These are phyloP conservation scores for Coptodon rendalli DNA, from an alignment of 2,113 vertebrate genomes.

Conservation along the genomic window DNA sequence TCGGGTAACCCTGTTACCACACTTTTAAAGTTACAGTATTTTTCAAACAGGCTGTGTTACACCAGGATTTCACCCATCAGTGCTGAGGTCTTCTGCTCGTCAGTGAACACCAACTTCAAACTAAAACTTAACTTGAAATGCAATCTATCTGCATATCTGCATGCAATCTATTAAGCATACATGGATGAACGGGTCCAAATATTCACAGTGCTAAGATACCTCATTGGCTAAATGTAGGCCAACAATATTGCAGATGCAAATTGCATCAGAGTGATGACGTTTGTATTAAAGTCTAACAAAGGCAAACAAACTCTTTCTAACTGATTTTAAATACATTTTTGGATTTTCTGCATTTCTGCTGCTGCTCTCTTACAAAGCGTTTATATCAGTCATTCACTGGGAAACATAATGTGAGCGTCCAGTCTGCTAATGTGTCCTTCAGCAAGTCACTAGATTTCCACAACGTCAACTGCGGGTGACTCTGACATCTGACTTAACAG, in stretches of 20 bases:
- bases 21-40: not conserved
- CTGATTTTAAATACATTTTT: not conserved
- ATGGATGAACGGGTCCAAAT: not conserved
- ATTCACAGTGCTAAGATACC: not conserved
- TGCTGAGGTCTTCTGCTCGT: not conserved
- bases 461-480: not conserved
- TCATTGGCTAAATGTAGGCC: not conserved
- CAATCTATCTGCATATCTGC: not conserved
- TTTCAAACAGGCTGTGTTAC: not conserved
- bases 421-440: not conserved
- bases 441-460: not conserved
- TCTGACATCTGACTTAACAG: not conserved
- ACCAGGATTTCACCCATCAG: not conserved
- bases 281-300: not conserved
- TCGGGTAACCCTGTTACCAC: accelerated
- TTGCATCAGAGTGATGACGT: not conserved
- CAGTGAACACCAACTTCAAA: not conserved
- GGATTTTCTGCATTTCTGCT: not conserved
- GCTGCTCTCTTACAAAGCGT: not conserved
- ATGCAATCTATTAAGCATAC: not conserved
- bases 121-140: not conserved
- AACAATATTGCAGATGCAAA: not conserved
- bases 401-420: not conserved
- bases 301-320: not conserved
- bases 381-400: not conserved